Conservation (phyloP, 2,113 vertebrate genomes). For the Chelonoidis abingdonii region DNA sequence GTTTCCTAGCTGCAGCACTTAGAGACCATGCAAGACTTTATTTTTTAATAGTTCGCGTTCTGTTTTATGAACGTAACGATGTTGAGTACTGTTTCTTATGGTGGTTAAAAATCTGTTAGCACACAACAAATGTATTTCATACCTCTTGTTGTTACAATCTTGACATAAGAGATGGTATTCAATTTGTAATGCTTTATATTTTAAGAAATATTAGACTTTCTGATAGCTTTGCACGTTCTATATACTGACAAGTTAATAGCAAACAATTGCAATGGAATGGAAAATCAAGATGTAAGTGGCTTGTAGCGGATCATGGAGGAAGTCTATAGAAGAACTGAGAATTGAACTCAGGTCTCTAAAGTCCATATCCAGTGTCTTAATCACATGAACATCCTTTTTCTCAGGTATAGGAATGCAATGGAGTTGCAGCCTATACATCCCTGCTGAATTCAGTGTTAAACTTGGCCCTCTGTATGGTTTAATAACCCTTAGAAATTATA, state of each 20-base stretch:
- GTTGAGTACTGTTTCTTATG: not conserved
- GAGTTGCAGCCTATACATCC: not conserved
- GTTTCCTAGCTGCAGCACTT: not conserved
- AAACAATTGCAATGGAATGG: not conserved
- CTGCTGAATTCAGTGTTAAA: not conserved
- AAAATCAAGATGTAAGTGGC: not conserved
- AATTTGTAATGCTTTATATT: not conserved
- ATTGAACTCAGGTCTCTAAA: not conserved
- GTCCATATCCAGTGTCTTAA: not conserved
- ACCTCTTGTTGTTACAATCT: not conserved
- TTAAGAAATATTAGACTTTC: not conserved
- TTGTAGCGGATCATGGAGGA: not conserved
- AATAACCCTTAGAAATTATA: not conserved
- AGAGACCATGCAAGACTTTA: not conserved
- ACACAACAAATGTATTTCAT: not conserved
- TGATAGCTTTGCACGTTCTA: not conserved
- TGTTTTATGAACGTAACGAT: not conserved
- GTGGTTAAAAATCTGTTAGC: slow-evolving; percentile 20
- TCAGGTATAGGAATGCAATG: not conserved
- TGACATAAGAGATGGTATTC: not conserved
- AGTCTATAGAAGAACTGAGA: not conserved
- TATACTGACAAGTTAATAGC: not conserved
- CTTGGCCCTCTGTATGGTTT: not conserved
- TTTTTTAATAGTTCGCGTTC: not conserved
- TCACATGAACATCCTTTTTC: not conserved